phyloP scores from a whole-genome alignment of 1,140 invertebrate genomes.

The Drosophila punjabiensis region DNA sequence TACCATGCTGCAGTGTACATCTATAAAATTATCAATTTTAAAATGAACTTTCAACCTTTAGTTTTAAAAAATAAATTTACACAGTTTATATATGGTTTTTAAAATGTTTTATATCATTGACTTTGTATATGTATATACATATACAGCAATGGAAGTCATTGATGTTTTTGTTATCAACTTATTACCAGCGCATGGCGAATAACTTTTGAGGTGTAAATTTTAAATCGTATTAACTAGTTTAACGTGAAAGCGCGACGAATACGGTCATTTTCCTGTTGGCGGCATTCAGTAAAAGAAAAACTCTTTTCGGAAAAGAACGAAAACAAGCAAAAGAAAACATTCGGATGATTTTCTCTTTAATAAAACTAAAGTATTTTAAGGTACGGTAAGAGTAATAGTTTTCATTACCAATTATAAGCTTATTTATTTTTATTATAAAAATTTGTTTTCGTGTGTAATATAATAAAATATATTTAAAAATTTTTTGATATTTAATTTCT shows the following conservation, averaged over 20 bases:
- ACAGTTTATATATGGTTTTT: not conserved
- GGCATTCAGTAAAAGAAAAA: not conserved
- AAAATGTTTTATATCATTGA: not conserved
- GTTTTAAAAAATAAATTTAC: not conserved
- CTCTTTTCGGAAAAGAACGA: not conserved
- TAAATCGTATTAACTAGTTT: constrained; percentile 8
- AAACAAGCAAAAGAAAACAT: not conserved
- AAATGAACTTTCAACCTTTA: constrained; percentile 4
- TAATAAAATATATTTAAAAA: no score
- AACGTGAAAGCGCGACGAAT: not conserved
- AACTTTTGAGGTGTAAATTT: constrained; percentile 7
- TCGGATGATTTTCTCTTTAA: not conserved
- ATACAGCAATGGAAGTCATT: no score
- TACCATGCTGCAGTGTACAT: not conserved
- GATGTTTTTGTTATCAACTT: constrained; percentile 5
- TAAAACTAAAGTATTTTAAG: not conserved
- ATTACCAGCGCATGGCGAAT: not conserved
- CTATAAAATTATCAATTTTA: not conserved
- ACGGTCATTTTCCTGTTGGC: not conserved
- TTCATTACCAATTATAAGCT: not conserved
- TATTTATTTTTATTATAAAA: not conserved
- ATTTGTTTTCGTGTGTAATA: not conserved
- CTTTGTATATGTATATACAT: not conserved
- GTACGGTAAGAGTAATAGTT: not conserved
- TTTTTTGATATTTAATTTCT: not conserved